These are phyloP conservation scores for Hemithea aestivaria DNA, from an alignment of 2,888 invertebrate species.

Conservation along the genomic window DNA sequence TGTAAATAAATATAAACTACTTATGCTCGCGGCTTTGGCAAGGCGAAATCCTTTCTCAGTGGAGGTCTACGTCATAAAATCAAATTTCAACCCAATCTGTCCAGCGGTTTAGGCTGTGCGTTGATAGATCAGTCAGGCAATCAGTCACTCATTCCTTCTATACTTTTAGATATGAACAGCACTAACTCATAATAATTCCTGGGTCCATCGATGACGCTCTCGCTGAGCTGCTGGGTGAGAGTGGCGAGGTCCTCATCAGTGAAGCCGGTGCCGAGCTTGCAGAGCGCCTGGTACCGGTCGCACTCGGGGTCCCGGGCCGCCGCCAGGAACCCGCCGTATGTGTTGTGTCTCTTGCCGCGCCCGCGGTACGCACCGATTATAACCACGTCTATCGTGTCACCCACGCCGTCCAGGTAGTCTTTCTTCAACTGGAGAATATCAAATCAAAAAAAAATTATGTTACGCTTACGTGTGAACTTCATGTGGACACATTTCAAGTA, in stretches of 20 bases:
- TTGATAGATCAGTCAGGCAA: too few species aligned
- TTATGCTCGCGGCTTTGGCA: too few species aligned
- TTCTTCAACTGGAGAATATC: constrained; percentile 88
- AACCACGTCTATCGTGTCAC: constrained; percentile 97
- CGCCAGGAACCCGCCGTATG: constrained; percentile 96
- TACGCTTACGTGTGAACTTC: too few species aligned
- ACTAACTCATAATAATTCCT: constrained; percentile 87
- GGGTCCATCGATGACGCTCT: constrained; percentile 85
- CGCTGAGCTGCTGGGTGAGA: constrained; percentile 87
- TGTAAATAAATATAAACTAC: too few species aligned
- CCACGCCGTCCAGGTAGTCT: constrained; percentile 97
- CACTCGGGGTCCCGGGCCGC: constrained; percentile 94
- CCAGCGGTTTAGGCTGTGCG: too few species aligned
- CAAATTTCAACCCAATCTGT: too few species aligned
- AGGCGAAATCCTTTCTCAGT: too few species aligned
- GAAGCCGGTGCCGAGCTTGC: constrained; percentile 94
- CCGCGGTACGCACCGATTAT: constrained; percentile 97
- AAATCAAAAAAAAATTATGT: too few species aligned
- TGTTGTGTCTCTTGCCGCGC: constrained; percentile 94
- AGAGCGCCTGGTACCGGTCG: constrained; percentile 91
- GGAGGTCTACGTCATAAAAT: too few species aligned
- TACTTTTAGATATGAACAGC: too few species aligned
- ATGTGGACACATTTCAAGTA: too few species aligned
- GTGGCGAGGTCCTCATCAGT: constrained; percentile 91
- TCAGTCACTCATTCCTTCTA: too few species aligned